Evolutionary conservation across 2,797 vertebrate genomes (phyloP), one percentile per base, ranked within the genome.

Genomic region (Sebastes kiyomatsui): DNA sequence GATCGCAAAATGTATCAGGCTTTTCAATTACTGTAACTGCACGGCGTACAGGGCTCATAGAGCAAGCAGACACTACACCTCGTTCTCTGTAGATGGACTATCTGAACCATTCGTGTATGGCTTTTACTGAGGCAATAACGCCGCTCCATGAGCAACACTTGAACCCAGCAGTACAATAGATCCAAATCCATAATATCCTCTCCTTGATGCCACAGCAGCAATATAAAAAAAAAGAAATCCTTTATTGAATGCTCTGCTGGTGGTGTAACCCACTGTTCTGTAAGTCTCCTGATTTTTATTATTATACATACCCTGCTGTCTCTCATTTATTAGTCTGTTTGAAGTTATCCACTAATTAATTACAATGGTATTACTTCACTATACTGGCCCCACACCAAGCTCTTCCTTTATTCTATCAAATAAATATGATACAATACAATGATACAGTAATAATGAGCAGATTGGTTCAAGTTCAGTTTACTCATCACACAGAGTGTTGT

Each of bases 91-190:
- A 69, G 73, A 86, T 80, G 54, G 71, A 46, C 61, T 82, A 52
- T 83, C 54, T 54, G 67, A 74, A 64, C 46, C 72, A 61, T 60
- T 77, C 18, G 4, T 72, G 62, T 59, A 61, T 28, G 2, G n/a
- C 65, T 56, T 86, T 84, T 76, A 80, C 82, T 32, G 67, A 72
- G 52, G 79, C 69, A 79, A 85, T 81, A 85, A 86, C 11, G 13
- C 55, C 5, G n/a, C 74, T 80, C 33, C 10, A 56, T 74, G 75
- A 81, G 60, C 75, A 86, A 77, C 73, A 83, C 79, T 86, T 72
- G 66, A 87, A 86, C 74, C 80, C 66, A 69, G 71, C 25, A 67
- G 52, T 60, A 81, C 62, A 72, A 67, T 58, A 55, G 54, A 80
- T 80, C 68, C 64, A 77, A 59, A 84, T 79, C 66, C 78, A 64